Conservation (phyloP, 2,113 vertebrate genomes). For the Sclerurus mexicanus region DNA sequence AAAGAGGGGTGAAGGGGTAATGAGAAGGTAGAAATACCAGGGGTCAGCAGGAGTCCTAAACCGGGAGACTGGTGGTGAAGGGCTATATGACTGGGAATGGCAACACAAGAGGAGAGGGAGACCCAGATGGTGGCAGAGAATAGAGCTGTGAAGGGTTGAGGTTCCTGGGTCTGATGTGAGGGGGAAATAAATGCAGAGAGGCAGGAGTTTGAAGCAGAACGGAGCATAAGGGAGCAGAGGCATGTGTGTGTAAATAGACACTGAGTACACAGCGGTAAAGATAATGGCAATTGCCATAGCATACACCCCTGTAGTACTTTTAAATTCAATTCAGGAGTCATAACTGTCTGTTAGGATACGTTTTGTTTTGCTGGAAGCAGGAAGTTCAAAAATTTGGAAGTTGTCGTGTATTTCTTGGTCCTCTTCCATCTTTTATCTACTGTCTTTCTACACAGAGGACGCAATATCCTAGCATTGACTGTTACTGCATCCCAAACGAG, state of each 20-base stretch:
- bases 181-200: background rate
- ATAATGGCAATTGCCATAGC: background rate
- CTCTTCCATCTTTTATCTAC: background rate
- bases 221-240: background rate
- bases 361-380: background rate
- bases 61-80: background rate
- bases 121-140: background rate
- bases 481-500: fast-evolving
- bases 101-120: background rate
- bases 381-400: background rate
- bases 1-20: background rate
- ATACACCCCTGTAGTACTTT: background rate
- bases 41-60: background rate
- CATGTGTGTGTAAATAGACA: background rate
- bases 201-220: background rate
- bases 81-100: background rate
- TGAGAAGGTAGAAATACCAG: background rate
- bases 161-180: background rate
- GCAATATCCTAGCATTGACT: background rate
- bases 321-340: background rate
- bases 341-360: background rate
- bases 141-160: background rate
- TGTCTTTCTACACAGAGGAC: background rate
- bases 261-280: background rate
- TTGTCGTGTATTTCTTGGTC: background rate